Percentiles rank a stretch among this genome's conserved stretches.
phyloP scores from a whole-genome alignment of 2,797 vertebrate genomes.

The Aeoliscus strigatus region DNA sequence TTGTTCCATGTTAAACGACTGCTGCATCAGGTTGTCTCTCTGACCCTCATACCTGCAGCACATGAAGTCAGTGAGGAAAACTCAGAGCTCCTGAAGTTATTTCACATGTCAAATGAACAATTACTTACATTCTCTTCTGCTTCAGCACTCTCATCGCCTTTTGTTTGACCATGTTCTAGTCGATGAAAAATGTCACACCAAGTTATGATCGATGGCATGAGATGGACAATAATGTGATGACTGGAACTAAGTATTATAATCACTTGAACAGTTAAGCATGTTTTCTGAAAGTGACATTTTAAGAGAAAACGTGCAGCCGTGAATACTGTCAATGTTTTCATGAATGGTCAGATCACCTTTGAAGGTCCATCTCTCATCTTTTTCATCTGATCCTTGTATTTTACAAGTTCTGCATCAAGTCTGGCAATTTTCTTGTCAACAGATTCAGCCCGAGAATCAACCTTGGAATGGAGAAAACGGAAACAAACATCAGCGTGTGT shows the following conservation, averaged over 20 bases:
- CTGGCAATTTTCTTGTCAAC: constrained; percentile 94
- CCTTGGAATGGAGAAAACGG: constrained; percentile 64
- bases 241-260: neutral
- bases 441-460: constrained; percentile 90
- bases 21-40: constrained; percentile 90
- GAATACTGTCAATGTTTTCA: no score
- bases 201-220: neutral
- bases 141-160: constrained; percentile 95
- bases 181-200: constrained; percentile 27
- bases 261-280: no score
- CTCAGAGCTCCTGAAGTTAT: neutral
- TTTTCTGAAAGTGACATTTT: no score
- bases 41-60: constrained; percentile 90
- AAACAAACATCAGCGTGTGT: neutral
- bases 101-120: neutral
- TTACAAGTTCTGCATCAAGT: constrained; percentile 89
- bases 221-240: neutral
- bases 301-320: no score
- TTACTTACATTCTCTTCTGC: constrained; percentile 95
- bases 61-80: neutral
- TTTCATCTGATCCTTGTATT: constrained; percentile 99
- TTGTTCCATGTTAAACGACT: constrained; percentile 99
- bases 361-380: constrained; percentile 98
- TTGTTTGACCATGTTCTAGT: constrained; percentile 98
- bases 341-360: constrained; percentile 78